Conservation (phyloP, 2,113 vertebrate species). For the Odocoileus virginianus region DNA sequence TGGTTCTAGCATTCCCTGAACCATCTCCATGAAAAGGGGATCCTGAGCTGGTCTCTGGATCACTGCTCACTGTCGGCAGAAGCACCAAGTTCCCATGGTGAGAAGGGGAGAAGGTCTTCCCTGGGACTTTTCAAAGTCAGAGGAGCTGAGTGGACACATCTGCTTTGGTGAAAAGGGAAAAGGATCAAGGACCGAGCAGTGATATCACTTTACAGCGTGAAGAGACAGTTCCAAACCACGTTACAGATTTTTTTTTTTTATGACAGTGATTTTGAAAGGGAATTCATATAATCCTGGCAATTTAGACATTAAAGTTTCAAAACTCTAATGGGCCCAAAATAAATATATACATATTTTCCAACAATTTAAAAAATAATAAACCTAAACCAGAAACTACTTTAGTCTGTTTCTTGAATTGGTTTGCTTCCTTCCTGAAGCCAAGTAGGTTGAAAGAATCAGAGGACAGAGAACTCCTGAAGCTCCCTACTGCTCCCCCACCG, state of each 20-base stretch:
- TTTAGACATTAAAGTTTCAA: conserved; percentile 69
- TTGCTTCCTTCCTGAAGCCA: not conserved
- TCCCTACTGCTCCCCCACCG: not conserved
- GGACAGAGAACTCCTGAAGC: accelerated
- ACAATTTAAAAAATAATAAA: conserved; percentile 51
- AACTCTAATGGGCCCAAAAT: conserved; percentile 37
- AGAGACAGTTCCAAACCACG: conserved; percentile 61
- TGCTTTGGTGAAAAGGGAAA: conserved; percentile 26
- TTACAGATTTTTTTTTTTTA: not conserved
- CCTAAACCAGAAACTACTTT: not conserved
- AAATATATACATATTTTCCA: conserved; percentile 59
- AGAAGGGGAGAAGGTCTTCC: not conserved
- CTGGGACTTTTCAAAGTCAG: not conserved
- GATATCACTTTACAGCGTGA: not conserved
- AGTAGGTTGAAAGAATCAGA: not conserved
- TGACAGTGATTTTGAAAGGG: conserved; percentile 64
- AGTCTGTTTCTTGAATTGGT: not conserved
- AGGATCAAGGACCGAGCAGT: not conserved
- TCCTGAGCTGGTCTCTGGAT: conserved; percentile 35
- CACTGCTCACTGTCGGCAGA: conserved; percentile 38
- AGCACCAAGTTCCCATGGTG: not conserved
- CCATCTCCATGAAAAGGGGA: conserved; percentile 55
- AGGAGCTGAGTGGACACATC: not conserved
- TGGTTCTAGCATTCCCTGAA: not conserved
- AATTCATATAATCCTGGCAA: conserved; percentile 65